Base-by-base conservation (phyloP, 2,888 invertebrate genomes). In the Leptodirus hochenwartii region DNA sequence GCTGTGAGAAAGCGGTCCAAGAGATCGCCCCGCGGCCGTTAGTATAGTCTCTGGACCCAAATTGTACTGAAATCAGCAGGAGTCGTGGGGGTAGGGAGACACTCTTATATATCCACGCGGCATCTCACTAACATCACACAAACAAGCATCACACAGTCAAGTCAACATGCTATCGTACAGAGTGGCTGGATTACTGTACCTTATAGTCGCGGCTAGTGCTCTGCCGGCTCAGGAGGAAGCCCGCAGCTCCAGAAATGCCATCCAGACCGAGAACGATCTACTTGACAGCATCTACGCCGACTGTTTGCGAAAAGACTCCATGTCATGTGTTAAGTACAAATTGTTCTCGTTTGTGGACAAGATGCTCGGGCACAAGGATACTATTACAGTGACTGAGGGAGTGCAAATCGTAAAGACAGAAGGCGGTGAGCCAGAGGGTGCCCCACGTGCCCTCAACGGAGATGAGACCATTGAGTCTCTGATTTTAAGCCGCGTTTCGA, bases 261-360 rank as follows among this genome's bases (percentile, higher is more conserved):
- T 69, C 40, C 70, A 72, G 44, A 64, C 67, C 29, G 78, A 78
- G 44, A 80, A 77, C 49, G 82, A 84, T 44, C 66, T 81, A 35
- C 71, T 82, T 61, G 74, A 77, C 46, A 62, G 72, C 45, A 73
- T 74, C 49, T 75, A 75, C 53, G 63, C 63, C 44, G 84, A 84
- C 46, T 84, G 84, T 50, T 57, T 80, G 38, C 67, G 72, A 45
- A 84, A 82, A 55, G 82, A 82, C 49, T 80, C 82, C 15, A 71
- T 78, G 41, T 73, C 77, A 54, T 84, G 84, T 53, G 69, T 84
- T 45, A 84, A 82, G 54, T 79, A 80, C 62, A 84, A 82, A 52
- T 69, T 84, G 49, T 80, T 82, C 61, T 73, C 78, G 13, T 81
- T 75, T 56, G 78, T 84, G 41, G 84, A 84, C 60, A 82, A 82